phyloP scores from a whole-genome alignment of 2,888 invertebrate genomes.

The Rotaria socialis region DNA sequence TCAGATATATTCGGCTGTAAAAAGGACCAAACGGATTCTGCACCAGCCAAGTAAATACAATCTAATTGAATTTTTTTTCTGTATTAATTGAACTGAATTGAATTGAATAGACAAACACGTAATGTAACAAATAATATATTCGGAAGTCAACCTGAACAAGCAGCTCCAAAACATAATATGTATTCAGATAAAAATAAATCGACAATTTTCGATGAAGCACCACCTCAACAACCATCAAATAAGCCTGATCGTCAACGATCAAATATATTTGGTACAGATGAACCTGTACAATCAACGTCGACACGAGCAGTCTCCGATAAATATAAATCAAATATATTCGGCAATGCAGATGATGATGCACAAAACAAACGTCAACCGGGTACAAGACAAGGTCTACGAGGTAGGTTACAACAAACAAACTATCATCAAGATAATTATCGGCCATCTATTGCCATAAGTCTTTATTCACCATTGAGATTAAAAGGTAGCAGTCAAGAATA shows the following conservation, averaged over 20 bases:
- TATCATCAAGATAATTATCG: background rate
- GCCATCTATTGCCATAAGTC: slow-evolving; percentile 26
- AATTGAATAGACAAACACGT: background rate
- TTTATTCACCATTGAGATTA: slow-evolving; percentile 35
- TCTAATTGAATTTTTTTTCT: too few relatives aligned
- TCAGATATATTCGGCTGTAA: slow-evolving; percentile 28
- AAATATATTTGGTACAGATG: slow-evolving; percentile 5
- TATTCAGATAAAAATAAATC: slow-evolving; percentile 27
- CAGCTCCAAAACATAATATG: background rate
- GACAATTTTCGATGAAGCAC: slow-evolving; percentile 1
- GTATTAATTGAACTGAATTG: too few relatives aligned
- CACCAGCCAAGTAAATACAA: background rate
- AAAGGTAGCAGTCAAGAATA: background rate
- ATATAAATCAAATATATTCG: slow-evolving; percentile 18
- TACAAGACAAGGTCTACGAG: slow-evolving; percentile 6
- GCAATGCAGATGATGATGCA: background rate
- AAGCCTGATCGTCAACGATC: slow-evolving; percentile 17
- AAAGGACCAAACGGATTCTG: background rate
- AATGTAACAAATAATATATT: background rate
- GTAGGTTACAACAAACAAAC: background rate
- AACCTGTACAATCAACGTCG: background rate
- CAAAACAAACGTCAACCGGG: slow-evolving; percentile 6
- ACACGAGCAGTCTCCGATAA: background rate
- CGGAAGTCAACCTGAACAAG: background rate
- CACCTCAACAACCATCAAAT: background rate